Conservation (phyloP, 2,888 invertebrate species). For the Papilio demoleus region DNA sequence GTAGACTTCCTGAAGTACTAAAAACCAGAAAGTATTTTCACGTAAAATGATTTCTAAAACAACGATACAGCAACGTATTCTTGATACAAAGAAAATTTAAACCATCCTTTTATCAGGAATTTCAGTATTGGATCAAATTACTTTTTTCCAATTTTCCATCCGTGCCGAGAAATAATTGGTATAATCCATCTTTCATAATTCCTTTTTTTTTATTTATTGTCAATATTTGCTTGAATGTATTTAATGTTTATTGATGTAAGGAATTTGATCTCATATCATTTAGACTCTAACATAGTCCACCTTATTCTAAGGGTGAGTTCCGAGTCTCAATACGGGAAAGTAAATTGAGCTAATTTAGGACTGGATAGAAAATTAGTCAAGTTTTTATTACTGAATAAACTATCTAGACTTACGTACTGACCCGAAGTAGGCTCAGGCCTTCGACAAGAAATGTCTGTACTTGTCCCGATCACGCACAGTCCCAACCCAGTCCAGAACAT, state of each 20-base stretch:
- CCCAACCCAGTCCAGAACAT: too few relatives aligned
- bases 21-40: neutral
- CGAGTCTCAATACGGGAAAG: too few relatives aligned
- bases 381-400: too few relatives aligned
- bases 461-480: too few relatives aligned
- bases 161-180: conserved; percentile 7
- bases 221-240: neutral
- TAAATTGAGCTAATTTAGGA: too few relatives aligned
- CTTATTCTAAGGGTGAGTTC: too few relatives aligned
- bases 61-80: neutral
- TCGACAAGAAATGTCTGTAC: too few relatives aligned
- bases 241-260: neutral
- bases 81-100: neutral
- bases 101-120: neutral
- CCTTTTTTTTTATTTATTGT: neutral
- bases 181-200: conserved; percentile 15
- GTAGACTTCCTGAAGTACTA: too few relatives aligned
- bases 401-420: too few relatives aligned
- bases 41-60: neutral
- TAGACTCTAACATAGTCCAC: too few relatives aligned
- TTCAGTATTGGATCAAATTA: conserved; percentile 7
- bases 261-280: neutral
- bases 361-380: too few relatives aligned
- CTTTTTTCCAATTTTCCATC: conserved; percentile 17
- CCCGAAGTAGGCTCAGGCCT: too few relatives aligned